Percentiles rank a stretch among this genome's conserved stretches.
Evolutionary conservation across 2,797 vertebrate genomes (phyloP).

Genomic region (Poliocrania exsul): DNA sequence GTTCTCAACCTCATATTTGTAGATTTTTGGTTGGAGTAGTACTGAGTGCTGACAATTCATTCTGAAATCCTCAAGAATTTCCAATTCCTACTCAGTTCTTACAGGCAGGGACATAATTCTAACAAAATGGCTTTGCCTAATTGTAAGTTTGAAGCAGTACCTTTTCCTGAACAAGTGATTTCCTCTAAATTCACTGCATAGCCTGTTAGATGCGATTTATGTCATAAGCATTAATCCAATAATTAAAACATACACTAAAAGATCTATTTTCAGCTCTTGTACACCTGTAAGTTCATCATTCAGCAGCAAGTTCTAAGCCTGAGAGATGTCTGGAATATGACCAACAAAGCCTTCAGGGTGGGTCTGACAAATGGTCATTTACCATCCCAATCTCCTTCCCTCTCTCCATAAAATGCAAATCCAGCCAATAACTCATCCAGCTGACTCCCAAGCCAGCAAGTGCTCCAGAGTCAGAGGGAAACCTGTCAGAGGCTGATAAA

Average conservation of each 20-base stretch:
- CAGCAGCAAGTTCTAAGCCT: neutral
- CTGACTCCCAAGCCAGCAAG: neutral
- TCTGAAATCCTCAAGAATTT: neutral
- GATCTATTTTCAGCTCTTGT: neutral
- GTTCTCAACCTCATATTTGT: neutral
- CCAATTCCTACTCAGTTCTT: neutral
- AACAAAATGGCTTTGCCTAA: neutral
- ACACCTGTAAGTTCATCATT: neutral
- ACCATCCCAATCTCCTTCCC: neutral
- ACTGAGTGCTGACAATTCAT: neutral
- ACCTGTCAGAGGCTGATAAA: conserved; percentile 11
- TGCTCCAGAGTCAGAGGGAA: neutral
- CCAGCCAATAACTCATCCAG: neutral
- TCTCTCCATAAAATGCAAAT: conserved; percentile 21
- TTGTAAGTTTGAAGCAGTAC: neutral
- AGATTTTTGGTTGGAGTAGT: neutral
- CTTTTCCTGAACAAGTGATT: neutral
- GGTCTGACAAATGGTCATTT: neutral
- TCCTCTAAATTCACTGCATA: neutral
- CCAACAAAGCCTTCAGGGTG: neutral
- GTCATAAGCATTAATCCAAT: neutral
- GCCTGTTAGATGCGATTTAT: neutral
- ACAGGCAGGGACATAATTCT: neutral
- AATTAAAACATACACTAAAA: neutral
- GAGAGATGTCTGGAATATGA: neutral